These are phyloP conservation scores for Pogonophryne albipinna DNA, from an alignment of 2,797 vertebrate species.

Conservation along the genomic window DNA sequence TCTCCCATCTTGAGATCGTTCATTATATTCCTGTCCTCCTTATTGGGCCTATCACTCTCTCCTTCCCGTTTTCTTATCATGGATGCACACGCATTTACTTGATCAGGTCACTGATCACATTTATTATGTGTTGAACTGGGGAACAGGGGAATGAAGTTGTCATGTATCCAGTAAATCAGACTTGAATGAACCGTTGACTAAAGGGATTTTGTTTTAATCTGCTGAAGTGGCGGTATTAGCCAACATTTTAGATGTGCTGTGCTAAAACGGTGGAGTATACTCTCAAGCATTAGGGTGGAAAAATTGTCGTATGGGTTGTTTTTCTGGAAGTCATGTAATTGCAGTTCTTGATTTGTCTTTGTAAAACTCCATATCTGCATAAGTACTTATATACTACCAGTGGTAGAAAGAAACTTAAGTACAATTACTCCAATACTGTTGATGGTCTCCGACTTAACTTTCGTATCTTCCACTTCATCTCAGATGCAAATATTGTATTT, in stretches of 20 bases:
- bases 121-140: constrained; percentile 11
- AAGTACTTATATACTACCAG: neutral
- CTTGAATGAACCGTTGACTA: constrained; percentile 19
- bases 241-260: neutral
- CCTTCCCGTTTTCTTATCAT: neutral
- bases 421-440: no score
- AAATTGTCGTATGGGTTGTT: neutral
- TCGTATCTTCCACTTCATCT: no score
- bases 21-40: constrained; percentile 8
- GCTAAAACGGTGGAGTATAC: neutral
- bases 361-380: neutral
- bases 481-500: no score
- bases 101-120: constrained; percentile 17
- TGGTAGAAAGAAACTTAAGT: no score
- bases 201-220: constrained; percentile 23
- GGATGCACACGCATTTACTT: constrained; percentile 5
- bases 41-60: constrained; percentile 3
- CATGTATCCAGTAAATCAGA: constrained; percentile 36
- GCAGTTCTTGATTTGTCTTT: neutral
- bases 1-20: neutral
- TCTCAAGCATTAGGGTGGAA: neutral
- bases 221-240: neutral
- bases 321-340: neutral
- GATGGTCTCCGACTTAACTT: no score
- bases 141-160: constrained; percentile 7